These are phyloP conservation scores for Oxygymnocypris stewartii DNA, from an alignment of 2,113 vertebrate species.

Conservation along the genomic window DNA sequence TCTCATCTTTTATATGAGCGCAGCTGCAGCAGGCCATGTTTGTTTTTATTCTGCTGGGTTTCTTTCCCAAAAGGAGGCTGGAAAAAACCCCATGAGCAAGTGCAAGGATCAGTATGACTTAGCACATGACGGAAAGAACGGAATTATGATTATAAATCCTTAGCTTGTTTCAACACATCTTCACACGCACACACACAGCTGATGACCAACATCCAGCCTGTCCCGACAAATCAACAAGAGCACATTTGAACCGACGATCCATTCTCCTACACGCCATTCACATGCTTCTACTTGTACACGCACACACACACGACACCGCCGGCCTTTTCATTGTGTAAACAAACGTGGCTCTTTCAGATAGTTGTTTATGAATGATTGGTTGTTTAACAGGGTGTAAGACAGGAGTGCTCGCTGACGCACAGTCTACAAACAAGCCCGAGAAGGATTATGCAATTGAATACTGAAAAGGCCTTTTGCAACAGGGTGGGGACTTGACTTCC, in stretches of 20 bases:
- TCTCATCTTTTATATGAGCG: not conserved
- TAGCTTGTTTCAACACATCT: conserved; percentile 35
- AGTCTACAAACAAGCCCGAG: conserved; percentile 11
- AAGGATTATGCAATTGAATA: conserved; percentile 46
- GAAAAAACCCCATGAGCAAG: not conserved
- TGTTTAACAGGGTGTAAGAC: conserved; percentile 41
- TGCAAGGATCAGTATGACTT: not conserved
- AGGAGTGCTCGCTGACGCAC: conserved; percentile 45
- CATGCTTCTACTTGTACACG: conserved; percentile 11
- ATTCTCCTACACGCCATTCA: not conserved
- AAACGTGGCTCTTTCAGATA: conserved; percentile 6
- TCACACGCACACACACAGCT: not conserved
- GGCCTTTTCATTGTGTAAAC: conserved; percentile 23
- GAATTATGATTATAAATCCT: conserved; percentile 20
- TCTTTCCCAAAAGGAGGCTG: not conserved
- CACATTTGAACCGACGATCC: not conserved
- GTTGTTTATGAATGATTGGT: conserved; percentile 38
- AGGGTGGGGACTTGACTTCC: conserved; percentile 36
- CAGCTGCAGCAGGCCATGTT: not conserved
- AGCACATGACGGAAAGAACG: not conserved
- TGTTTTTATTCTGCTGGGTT: not conserved
- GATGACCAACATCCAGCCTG: conserved; percentile 26
- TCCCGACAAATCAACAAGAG: not conserved
- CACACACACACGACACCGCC: not conserved
- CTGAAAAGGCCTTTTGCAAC: conserved; percentile 35